Evolutionary conservation across 2,888 invertebrate species (phyloP), one percentile per base, ranked within the genome.

Genomic region (Cheilosia grossa): DNA sequence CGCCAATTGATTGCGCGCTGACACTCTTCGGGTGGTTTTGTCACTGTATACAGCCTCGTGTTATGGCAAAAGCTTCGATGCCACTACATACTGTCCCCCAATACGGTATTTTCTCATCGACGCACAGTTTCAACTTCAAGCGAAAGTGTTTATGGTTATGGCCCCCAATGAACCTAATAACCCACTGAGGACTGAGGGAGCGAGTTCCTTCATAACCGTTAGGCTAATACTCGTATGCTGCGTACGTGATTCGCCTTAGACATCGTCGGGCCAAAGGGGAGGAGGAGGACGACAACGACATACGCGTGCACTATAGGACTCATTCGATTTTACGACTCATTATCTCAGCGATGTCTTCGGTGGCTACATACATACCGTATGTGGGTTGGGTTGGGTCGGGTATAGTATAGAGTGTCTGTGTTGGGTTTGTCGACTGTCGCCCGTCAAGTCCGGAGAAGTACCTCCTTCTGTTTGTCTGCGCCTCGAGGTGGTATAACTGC

Each of bases 141-240:
- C 69, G 49, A 74, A 79, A 75, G 74, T 83, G 79, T 83, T 83
- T 83, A 83, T 70, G 79, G 83, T 80, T 83, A 83, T 83, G 67
- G 67, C 56, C 37, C 53, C 64, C 56, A 74, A 70, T 70, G 79
- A 79, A 69, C 54, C 70, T 61, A 61, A 69, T 79, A 79, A 74
- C 79, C 64, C 64, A 53, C 73, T 63, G 58, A 74, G 79, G 69
- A 74, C 42, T 40, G 69, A 19, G 63, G 56, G 44, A n/a, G 24
- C 24, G 72, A 64, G 47, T 51, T 63, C 19, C 30, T 81, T 24
- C 21, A 70, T 58, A 70, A 75, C 69, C 61, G 63, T 74, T 63
- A 73, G 69, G 63, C 67, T 79, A 74, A 83, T 73, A 80, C 79
- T 75, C 70, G 74, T 59, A 74, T 74, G 64, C 73, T 83, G 83